Conservation (phyloP, 2,113 vertebrate species). For the Acrocephalus arundinaceus region DNA sequence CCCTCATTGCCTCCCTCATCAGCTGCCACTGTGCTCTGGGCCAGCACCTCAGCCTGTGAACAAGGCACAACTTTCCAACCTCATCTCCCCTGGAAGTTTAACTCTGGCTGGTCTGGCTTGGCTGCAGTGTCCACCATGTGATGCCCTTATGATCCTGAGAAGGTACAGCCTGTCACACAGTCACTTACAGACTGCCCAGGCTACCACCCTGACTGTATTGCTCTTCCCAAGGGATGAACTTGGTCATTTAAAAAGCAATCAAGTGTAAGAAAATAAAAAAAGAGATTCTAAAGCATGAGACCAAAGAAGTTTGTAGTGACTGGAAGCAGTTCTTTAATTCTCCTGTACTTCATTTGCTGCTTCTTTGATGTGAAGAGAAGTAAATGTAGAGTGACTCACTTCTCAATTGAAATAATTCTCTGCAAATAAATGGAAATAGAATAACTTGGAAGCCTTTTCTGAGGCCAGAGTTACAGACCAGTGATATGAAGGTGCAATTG, state of each 20-base stretch:
- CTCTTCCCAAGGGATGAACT: not conserved
- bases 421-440: not conserved
- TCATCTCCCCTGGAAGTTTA: not conserved
- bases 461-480: not conserved
- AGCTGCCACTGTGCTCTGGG: not conserved
- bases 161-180: not conserved
- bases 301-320: not conserved
- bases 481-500: not conserved
- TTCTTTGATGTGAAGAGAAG: not conserved
- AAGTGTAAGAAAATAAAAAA: not conserved
- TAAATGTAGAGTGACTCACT: not conserved
- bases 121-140: not conserved
- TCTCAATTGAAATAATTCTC: not conserved
- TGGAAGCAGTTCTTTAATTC: not conserved
- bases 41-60: not conserved
- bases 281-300: not conserved
- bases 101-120: not conserved
- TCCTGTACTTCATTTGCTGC: not conserved
- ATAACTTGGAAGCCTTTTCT: not conserved
- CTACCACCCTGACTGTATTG: not conserved
- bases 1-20: not conserved
- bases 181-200: not conserved
- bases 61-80: accelerated
- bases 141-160: not conserved
- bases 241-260: not conserved